Percentiles rank a stretch among this genome's conserved stretches.
Evolutionary conservation across 1,140 invertebrate genomes (phyloP).

Genomic region (Hestina assimilis): DNA sequence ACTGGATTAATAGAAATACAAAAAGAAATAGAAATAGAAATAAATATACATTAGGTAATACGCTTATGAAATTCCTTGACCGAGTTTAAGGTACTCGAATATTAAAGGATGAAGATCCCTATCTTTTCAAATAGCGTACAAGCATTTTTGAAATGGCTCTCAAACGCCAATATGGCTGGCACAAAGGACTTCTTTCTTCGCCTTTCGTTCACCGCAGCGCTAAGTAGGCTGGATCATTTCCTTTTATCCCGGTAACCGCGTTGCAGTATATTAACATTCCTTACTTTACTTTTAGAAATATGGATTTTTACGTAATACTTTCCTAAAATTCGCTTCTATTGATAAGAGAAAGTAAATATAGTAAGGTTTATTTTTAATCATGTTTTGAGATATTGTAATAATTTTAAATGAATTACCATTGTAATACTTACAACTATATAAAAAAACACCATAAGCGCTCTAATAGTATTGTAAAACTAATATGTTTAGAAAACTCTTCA

Average conservation of each 20-base stretch:
- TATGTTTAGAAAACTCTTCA: too few relatives aligned
- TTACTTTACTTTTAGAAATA: neutral
- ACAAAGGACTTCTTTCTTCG: conserved; percentile 27
- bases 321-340: too few relatives aligned
- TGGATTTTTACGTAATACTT: too few relatives aligned
- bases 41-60: neutral
- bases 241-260: conserved; percentile 21
- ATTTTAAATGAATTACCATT: too few relatives aligned
- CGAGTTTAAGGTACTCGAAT: neutral
- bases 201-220: conserved; percentile 24
- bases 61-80: neutral
- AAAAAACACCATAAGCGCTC: too few relatives aligned
- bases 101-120: neutral
- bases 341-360: too few relatives aligned
- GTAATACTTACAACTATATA: too few relatives aligned
- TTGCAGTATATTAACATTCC: conserved; percentile 10
- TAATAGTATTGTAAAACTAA: too few relatives aligned
- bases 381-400: too few relatives aligned
- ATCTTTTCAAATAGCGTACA: conserved; percentile 14
- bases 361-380: too few relatives aligned
- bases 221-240: conserved; percentile 32
- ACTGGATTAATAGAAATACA: too few relatives aligned
- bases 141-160: conserved; percentile 29
- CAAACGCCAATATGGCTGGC: conserved; percentile 27
- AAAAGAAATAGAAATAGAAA: too few relatives aligned